phyloP scores from a whole-genome alignment of 2,113 vertebrate species.

The Pseudopodoces humilis region DNA sequence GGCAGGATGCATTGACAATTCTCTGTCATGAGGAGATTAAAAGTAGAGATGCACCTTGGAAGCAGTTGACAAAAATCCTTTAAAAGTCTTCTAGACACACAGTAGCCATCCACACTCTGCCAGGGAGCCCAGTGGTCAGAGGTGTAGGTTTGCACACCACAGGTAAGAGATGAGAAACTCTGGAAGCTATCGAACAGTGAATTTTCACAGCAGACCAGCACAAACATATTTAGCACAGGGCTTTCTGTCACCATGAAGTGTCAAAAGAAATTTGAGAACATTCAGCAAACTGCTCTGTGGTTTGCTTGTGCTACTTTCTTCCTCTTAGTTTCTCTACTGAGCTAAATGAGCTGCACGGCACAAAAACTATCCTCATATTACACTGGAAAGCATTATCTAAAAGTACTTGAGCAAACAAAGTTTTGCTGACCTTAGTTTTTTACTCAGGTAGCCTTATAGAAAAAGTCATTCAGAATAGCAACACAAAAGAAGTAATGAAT shows the following conservation, averaged over 20 bases:
- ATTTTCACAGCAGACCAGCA: conserved; percentile 73
- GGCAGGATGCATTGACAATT: background rate
- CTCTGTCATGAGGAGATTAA: background rate
- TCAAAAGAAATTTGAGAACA: conserved; percentile 50
- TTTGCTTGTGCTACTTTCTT: background rate
- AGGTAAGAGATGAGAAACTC: conserved; percentile 65
- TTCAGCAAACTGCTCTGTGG: conserved; percentile 13
- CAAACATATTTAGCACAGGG: conserved; percentile 49
- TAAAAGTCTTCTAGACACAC: conserved; percentile 60
- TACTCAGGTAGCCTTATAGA: background rate
- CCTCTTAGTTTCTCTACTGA: background rate
- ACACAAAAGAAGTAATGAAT: background rate
- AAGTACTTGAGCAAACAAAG: background rate
- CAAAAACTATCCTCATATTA: background rate
- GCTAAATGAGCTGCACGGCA: background rate
- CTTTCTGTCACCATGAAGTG: conserved; percentile 34
- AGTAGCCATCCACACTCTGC: conserved; percentile 17
- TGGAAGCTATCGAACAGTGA: background rate
- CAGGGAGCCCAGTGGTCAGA: conserved; percentile 39
- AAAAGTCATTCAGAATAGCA: background rate
- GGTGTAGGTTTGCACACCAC: background rate
- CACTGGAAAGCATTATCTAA: background rate
- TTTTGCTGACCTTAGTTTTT: conserved; percentile 15
- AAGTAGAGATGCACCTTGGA: background rate
- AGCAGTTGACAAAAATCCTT: conserved; percentile 47